Evolutionary conservation across 2,113 vertebrate species (phyloP).

Genomic region (Arizona elegans): DNA sequence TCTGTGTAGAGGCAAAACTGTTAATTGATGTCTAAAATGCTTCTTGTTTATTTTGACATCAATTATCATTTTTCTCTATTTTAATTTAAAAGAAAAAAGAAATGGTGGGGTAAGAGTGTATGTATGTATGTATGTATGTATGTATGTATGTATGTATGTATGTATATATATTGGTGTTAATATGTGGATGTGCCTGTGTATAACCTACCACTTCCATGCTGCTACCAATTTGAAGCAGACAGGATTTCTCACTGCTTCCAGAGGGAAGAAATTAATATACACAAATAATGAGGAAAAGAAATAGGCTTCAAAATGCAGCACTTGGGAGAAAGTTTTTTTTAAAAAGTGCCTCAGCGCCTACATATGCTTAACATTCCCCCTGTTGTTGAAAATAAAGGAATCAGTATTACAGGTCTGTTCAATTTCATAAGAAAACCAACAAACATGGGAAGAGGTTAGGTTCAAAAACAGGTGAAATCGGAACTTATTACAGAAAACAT

Average conservation of each 20-base stretch:
- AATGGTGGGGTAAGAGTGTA: slow-evolving; percentile 24
- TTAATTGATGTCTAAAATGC: slow-evolving; percentile 61
- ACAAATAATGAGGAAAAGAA: slow-evolving; percentile 41
- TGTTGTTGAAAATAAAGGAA: slow-evolving; percentile 47
- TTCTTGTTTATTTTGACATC: slow-evolving; percentile 70
- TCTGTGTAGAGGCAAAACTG: slow-evolving; percentile 63
- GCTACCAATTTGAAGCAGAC: slow-evolving; percentile 24
- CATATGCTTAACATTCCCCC: not conserved
- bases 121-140: too few relatives aligned
- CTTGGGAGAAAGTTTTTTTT: not conserved
- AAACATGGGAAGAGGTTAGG: slow-evolving; percentile 50
- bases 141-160: too few relatives aligned
- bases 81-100: slow-evolving; percentile 39
- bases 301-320: not conserved
- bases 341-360: slow-evolving; percentile 1
- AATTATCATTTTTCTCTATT: slow-evolving; percentile 72
- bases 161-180: not conserved
- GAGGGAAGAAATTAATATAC: slow-evolving; percentile 57
- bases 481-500: slow-evolving; percentile 72
- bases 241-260: slow-evolving; percentile 48
- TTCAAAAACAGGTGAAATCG: slow-evolving; percentile 78
- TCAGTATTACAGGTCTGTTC: slow-evolving; percentile 43
- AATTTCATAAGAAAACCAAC: slow-evolving; percentile 41
- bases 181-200: not conserved
- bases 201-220: slow-evolving; percentile 18